phyloP scores from a whole-genome alignment of 2,113 vertebrate species.

The Thinocorus orbignyianus region DNA sequence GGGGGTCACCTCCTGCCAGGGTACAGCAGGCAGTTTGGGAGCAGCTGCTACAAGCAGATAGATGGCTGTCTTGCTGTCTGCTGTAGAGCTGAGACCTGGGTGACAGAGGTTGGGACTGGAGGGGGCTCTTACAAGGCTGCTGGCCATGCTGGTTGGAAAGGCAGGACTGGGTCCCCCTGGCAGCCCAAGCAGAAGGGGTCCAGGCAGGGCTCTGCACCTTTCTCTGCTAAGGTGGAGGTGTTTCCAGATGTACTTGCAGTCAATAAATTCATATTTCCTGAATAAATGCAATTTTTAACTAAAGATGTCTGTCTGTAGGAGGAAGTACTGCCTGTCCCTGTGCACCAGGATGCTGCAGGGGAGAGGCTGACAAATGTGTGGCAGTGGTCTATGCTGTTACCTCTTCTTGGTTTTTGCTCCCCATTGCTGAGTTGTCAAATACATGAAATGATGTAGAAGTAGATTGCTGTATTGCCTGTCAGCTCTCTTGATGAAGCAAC shows the following conservation, averaged over 20 bases:
- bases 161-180: neutral
- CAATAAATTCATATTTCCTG: accelerated
- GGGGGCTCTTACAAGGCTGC: accelerated
- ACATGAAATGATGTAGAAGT: neutral
- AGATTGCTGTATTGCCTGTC: neutral
- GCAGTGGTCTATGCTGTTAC: neutral
- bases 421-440: neutral
- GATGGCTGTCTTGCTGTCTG: neutral
- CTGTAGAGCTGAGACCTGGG: neutral
- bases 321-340: neutral
- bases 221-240: neutral
- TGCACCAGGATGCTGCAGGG: neutral
- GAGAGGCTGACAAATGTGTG: neutral
- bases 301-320: neutral
- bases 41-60: neutral
- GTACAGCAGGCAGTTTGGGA: neutral
- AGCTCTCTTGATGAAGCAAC: neutral
- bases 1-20: neutral
- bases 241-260: neutral
- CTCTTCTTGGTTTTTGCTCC: neutral
- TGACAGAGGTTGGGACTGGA: neutral
- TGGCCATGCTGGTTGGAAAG: neutral
- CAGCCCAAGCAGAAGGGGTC: neutral
- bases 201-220: neutral
- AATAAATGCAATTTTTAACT: neutral